phyloP scores from a whole-genome alignment of 2,113 vertebrate genomes.

The Onychorhynchus coronatus region DNA sequence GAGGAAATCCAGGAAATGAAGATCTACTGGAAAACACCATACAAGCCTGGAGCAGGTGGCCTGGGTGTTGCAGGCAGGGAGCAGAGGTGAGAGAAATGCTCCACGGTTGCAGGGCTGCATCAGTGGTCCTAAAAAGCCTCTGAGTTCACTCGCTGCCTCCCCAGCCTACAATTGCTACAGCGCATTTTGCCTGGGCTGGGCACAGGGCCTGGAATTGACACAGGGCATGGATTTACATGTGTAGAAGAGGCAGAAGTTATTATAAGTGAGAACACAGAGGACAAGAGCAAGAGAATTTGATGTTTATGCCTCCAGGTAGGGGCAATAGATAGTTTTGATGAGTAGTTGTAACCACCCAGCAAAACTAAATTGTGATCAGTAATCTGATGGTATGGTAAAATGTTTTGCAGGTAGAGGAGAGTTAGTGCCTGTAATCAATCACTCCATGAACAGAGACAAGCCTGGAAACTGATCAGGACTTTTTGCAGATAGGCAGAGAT shows the following conservation, averaged over 20 bases:
- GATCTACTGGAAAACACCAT: background rate
- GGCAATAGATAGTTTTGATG: slow-evolving; percentile 18
- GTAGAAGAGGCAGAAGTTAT: background rate
- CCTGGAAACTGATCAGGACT: background rate
- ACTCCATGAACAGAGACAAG: background rate
- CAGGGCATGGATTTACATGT: background rate
- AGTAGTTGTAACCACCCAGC: background rate
- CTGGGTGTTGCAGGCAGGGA: background rate
- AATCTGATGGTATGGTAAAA: slow-evolving; percentile 1
- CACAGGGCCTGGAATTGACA: background rate
- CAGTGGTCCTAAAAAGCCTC: background rate
- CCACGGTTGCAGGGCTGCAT: accelerated
- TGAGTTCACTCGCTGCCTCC: background rate
- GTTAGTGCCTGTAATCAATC: slow-evolving; percentile 18
- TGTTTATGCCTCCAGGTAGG: background rate
- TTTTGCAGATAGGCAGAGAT: slow-evolving; percentile 20
- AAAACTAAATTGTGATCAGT: background rate
- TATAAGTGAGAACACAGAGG: background rate
- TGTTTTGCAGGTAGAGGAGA: background rate
- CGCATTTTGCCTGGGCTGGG: background rate
- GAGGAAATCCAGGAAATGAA: background rate
- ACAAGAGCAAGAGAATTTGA: slow-evolving; percentile 7
- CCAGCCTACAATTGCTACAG: background rate
- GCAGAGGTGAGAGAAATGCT: background rate
- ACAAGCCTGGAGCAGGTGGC: background rate